These are phyloP conservation scores for Drosophila kambysellisi DNA, from an alignment of 2,888 invertebrate genomes.

Conservation along the genomic window DNA sequence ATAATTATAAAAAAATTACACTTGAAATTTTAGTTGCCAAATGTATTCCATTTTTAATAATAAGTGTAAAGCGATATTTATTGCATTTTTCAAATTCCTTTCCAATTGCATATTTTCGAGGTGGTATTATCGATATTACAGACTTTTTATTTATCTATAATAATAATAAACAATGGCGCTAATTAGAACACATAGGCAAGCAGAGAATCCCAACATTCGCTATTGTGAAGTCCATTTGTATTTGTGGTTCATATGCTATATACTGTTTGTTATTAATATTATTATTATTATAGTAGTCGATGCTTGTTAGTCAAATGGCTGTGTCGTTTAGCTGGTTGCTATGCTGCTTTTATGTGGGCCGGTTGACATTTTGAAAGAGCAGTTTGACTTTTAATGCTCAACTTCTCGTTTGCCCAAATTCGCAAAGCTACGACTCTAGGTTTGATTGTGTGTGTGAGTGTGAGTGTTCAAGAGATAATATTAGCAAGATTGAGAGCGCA, in stretches of 20 bases:
- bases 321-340: constrained; percentile 10
- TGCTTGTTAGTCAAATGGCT: constrained; percentile 28
- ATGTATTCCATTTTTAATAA: not conserved
- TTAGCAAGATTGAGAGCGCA: constrained; percentile 23
- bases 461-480: constrained; percentile 29
- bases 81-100: not conserved
- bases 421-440: constrained; percentile 3
- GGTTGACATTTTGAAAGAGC: constrained; percentile 35
- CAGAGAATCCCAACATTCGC: not conserved
- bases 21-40: not conserved
- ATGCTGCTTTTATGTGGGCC: not conserved
- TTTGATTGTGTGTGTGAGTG: not conserved
- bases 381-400: constrained; percentile 36
- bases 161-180: not conserved
- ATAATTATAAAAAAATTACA: constrained; percentile 11
- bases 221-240: not conserved
- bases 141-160: not conserved
- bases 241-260: not conserved
- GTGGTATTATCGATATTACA: not conserved
- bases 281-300: not conserved
- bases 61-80: not conserved
- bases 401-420: constrained; percentile 19
- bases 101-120: not conserved
- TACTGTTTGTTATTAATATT: not conserved
- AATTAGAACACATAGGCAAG: not conserved